Evolutionary conservation across 2,888 invertebrate genomes (phyloP).

Genomic region (Meandrusa payeni): DNA sequence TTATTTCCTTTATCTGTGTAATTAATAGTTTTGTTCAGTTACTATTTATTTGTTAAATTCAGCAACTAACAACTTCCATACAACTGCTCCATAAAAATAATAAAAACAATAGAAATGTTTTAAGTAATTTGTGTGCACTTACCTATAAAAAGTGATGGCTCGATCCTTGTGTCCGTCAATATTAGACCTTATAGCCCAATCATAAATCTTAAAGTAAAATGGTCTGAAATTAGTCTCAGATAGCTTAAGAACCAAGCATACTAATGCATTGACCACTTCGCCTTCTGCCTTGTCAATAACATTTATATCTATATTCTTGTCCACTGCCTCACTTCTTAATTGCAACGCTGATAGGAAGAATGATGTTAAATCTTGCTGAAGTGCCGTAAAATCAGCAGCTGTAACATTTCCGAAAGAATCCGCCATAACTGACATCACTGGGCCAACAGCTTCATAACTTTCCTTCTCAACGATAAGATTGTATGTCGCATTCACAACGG

Average conservation of each 20-base stretch:
- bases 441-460: slow-evolving; percentile 82
- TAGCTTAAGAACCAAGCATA: slow-evolving; percentile 90
- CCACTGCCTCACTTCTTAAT: slow-evolving; percentile 80
- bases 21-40: no score
- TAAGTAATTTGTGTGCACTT: no score
- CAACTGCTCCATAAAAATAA: no score
- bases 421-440: slow-evolving; percentile 88
- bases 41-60: no score
- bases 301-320: slow-evolving; percentile 47
- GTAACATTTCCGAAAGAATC: slow-evolving; percentile 85
- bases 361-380: slow-evolving; percentile 84
- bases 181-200: slow-evolving; percentile 89
- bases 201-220: slow-evolving; percentile 91
- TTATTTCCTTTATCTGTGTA: no score
- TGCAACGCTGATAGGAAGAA: slow-evolving; percentile 89
- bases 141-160: slow-evolving; percentile 91
- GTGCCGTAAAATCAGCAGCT: slow-evolving; percentile 82
- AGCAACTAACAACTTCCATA: no score
- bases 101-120: no score
- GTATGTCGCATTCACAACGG: slow-evolving; percentile 85
- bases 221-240: slow-evolving; percentile 95
- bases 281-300: slow-evolving; percentile 84
- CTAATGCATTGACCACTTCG: slow-evolving; percentile 88
- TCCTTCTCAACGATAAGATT: slow-evolving; percentile 80
- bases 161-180: slow-evolving; percentile 82